Base-by-base conservation (phyloP, 2,888 invertebrate species). In the Apoderus coryli region DNA sequence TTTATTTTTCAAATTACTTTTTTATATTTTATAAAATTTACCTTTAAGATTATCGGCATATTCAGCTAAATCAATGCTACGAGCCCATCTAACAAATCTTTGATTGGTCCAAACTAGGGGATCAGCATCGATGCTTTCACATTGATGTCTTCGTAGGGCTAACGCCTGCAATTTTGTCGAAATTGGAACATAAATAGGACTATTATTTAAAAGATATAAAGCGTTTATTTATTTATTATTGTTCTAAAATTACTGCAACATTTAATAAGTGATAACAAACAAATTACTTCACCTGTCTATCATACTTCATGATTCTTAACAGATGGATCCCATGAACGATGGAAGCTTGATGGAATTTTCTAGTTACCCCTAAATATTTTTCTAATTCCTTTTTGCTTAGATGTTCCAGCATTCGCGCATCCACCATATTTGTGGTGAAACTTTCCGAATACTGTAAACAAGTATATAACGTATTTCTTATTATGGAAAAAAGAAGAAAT, bases 21-120 rank as follows among this genome's bases (percentile, higher is more conserved):
- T 25, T 10, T 10, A 16, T 11, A 9, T 11, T 27, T 27, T 10
- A 26, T 16, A 6, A n/a, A 10, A 26, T 10, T 29, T 57, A 84
- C 86, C 86, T 75, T 85, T 86, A 23, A 92, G 67, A 60, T 88
- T 88, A 43, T 86, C 86, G 43, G 88, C 84, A 57, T 89, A 92
- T 66, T 92, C 92, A 35, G 78, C 78, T 49, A 93, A 69, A 64
- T 93, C 90, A 53, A 93, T 90, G 56, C 81, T 82, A 49, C 85
- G 71, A 14, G 88, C 81, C 93, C 92, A 93, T 52, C 85, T 76
- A 48, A 90, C 79, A 57, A 92, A 86, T 51, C 90, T 72, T 54
- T 86, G 82, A 64, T 90, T 92, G 46, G 89, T 90, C 93, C 93
- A 93, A 30, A 93, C 89, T 44, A 92, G 67, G 28, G 90, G 89